Base-by-base conservation (phyloP, 2,113 vertebrate species). In the Sylvilagus bachmani region DNA sequence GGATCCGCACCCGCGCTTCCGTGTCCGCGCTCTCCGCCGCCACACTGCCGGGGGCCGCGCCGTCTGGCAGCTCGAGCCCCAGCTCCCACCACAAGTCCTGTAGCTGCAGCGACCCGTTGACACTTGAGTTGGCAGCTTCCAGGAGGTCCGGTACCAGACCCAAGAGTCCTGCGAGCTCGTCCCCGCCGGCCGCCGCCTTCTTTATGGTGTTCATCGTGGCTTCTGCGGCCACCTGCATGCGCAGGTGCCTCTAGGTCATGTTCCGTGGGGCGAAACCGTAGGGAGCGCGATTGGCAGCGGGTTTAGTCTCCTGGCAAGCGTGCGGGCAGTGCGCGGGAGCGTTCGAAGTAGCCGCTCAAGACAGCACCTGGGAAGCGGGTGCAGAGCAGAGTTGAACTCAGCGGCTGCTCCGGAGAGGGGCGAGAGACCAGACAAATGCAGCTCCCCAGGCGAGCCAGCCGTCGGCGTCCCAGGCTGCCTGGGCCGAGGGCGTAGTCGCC, bases 1-100 rank as follows among this genome's bases (percentile, higher is more conserved):
- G 86, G 78, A 99, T 98, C 70, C 99, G 97, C 78, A 99, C 98
- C 5, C 61, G 27, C 2, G 80, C 78, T 61, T 66, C 77, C 2
- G 61, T 17, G 90, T 95, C 94, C 2, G 49, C 38, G 6, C 79
- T 27, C 5, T 70, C 70, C 0, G 53, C 10, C 74, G 70, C 73
- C 27, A 84, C 51, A 27, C 90, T 33, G 14, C 86, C 84, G 0
- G n/a, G 90, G 25, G 62, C 38, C 2, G 79, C 79, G 22, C 96
- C 95, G 6, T 93, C 95, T 0, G 97, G 93, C 85, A 90, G 2
- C 70, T 97, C 96, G 25, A 96, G 55, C 73, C 96, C 97, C 78
- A 96, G 82, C 58, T 90, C 95, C 96, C 95, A 92, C 92, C 90
- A 83, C 74, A 22, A 11, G 38, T 93, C 93, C 85, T 36, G 75